Evolutionary conservation across 2,113 vertebrate species (phyloP), one percentile per base, ranked within the genome.

Genomic region (Pelodiscus sinensis): DNA sequence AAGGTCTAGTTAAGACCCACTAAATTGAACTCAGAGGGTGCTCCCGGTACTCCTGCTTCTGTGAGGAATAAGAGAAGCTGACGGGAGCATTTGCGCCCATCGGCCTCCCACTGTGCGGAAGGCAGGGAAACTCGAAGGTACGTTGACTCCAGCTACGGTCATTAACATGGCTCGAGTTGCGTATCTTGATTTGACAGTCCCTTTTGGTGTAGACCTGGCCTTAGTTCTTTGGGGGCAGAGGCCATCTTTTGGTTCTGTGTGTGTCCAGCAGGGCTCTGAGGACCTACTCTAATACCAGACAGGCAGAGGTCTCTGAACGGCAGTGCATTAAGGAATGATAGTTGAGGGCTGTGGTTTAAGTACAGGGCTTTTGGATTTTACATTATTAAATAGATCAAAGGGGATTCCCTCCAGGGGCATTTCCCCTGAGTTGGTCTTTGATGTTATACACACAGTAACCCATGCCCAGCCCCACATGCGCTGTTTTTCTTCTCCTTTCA

Each of bases 401-500:
- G 71, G 83, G 51, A 79, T 31, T 90, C 90, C 54, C 1, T 0
- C 29, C 21, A 2, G 60, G 91, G 95, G 93, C 93, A 94, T 93
- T 94, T 94, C 94, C 92, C 92, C 55, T 9, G 5, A 13, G 25
- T 44, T 44, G n/a, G 9, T 44, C 35, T 75, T 19, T 22, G 71
- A 19, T 14, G 6, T 22, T 24, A 22, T 0, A 0, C 21, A 0
- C 0, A 0, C 87, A 55, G 9, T 55, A 85, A 90, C 18, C 91
- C 22, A 2, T 83, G 86, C 92, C 87, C 96, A 96, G 93, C 12
- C 62, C 86, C 2, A 2, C 62, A 35, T 77, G 55, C 1, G 14
- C 68, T 80, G 89, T 58, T 71, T 86, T 71, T 77, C 84, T 68
- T 56, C 54, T 86, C 75, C 92, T 89, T 75, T 87, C 82, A 92